Percentiles rank a stretch among this genome's conserved stretches.
Conservation (phyloP, 1,140 invertebrate genomes). For the Aphidius ervi region DNA sequence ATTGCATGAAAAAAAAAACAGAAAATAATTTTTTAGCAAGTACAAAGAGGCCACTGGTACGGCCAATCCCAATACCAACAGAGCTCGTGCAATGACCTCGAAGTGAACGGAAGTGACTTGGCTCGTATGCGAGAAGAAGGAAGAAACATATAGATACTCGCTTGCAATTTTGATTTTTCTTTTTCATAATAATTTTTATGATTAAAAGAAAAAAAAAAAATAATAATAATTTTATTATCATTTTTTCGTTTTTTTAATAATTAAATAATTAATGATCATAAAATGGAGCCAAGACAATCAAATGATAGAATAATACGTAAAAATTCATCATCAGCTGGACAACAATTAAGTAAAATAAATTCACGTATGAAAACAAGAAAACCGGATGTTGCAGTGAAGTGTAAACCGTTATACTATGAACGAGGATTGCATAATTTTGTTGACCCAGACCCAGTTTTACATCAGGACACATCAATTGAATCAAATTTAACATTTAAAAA, state of each 20-base stretch:
- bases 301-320: no score
- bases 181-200: no score
- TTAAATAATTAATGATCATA: no score
- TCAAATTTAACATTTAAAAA: constrained; percentile 21
- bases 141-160: no score
- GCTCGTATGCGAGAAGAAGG: constrained; percentile 8
- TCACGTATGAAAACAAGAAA: constrained; percentile 11
- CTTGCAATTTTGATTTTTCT: no score
- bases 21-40: constrained; percentile 7
- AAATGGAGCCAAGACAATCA: no score
- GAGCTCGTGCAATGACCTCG: constrained; percentile 26
- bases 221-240: no score
- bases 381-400: constrained; percentile 36
- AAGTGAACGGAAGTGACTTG: constrained; percentile 28
- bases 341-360: constrained; percentile 12
- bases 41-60: constrained; percentile 23
- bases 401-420: constrained; percentile 39
- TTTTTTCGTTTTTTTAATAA: no score
- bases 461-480: constrained; percentile 15
- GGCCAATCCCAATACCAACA: constrained; percentile 22
- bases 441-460: constrained; percentile 42
- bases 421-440: constrained; percentile 44
- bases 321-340: background rate
- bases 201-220: no score
- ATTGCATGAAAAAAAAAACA: constrained; percentile 13